These are phyloP conservation scores for Lasaia peninsularis DNA, from an alignment of 1,140 invertebrate species.

Conservation along the genomic window DNA sequence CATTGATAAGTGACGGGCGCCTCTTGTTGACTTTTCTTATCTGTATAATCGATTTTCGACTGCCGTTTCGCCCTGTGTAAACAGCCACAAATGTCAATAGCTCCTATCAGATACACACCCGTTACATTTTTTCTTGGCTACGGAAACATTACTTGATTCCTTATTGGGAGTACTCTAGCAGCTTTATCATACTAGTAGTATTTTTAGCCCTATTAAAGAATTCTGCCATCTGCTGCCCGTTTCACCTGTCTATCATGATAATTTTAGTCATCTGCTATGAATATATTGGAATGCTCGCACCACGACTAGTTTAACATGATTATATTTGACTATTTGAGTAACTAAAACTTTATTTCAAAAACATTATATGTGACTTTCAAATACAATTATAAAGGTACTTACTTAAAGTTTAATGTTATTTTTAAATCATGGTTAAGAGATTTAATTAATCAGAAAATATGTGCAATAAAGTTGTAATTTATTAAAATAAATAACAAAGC, in stretches of 20 bases:
- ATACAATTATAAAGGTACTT: no score
- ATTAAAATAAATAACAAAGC: neutral
- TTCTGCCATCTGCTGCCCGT: conserved; percentile 62
- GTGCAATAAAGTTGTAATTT: no score
- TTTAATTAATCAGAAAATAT: no score
- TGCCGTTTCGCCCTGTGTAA: conserved; percentile 71
- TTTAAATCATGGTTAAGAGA: no score
- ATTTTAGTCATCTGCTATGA: conserved; percentile 63
- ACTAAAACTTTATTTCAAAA: neutral
- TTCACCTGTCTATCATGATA: conserved; percentile 72
- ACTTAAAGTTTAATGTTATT: neutral
- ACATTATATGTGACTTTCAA: no score
- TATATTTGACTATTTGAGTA: conserved; percentile 19
- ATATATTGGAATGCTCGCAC: conserved; percentile 60
- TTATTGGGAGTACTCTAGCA: conserved; percentile 40
- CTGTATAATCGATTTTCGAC: conserved; percentile 68
- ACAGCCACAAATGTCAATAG: conserved; percentile 67
- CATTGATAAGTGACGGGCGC: conserved; percentile 57
- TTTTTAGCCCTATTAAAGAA: conserved; percentile 70
- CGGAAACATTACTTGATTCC: conserved; percentile 43
- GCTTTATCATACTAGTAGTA: conserved; percentile 41
- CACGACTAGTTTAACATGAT: conserved; percentile 53
- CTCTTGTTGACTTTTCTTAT: conserved; percentile 65
- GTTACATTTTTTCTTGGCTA: conserved; percentile 50
- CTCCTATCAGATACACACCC: conserved; percentile 60